These are phyloP conservation scores for Philopedon plagiatum DNA, from an alignment of 2,888 invertebrate species.

Conservation along the genomic window DNA sequence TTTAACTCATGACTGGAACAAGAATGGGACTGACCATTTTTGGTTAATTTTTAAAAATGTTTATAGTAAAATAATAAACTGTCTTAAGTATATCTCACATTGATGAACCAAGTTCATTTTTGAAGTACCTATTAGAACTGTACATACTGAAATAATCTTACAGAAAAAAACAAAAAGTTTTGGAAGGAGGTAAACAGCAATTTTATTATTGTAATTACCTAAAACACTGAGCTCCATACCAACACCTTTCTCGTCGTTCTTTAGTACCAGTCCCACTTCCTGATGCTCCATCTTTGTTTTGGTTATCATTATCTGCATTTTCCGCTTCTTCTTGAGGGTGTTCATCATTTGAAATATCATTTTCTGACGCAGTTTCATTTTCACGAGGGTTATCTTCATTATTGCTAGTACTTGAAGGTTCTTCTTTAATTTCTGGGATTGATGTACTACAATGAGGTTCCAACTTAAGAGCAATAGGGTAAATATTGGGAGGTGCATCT, in stretches of 20 bases:
- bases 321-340: slow-evolving; percentile 43
- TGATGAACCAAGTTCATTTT: too few species aligned
- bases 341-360: slow-evolving; percentile 13
- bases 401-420: not conserved
- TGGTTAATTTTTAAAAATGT: too few species aligned
- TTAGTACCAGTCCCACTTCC: slow-evolving; percentile 26
- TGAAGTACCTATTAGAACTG: too few species aligned
- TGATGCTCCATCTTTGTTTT: slow-evolving; percentile 24
- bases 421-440: slow-evolving; percentile 13
- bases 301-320: slow-evolving; percentile 23
- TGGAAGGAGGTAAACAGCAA: too few species aligned
- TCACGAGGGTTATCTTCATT: not conserved
- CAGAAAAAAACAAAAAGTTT: too few species aligned
- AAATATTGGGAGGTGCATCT: not conserved
- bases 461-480: not conserved
- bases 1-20: too few species aligned
- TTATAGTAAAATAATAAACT: too few species aligned
- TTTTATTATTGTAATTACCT: slow-evolving; percentile 68
- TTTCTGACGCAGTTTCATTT: not conserved
- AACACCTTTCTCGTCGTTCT: slow-evolving; percentile 72
- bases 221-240: slow-evolving; percentile 77
- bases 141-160: too few species aligned
- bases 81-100: too few species aligned
- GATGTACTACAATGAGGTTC: not conserved
- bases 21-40: too few species aligned